These are phyloP conservation scores for Formicarius rufipectus DNA, from an alignment of 2,113 vertebrate genomes.

Conservation along the genomic window DNA sequence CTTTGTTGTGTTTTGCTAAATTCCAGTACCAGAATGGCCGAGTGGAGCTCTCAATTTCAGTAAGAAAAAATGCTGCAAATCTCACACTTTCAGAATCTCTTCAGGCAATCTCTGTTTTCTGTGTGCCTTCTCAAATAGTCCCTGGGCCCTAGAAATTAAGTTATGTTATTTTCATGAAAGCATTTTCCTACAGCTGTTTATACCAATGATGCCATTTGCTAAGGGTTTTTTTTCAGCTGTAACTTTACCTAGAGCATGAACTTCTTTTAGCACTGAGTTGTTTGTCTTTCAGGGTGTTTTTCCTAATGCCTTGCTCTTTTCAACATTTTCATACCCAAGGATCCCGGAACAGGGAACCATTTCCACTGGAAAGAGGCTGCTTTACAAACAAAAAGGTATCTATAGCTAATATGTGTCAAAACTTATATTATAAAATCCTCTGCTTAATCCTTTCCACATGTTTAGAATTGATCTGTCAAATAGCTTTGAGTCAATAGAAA, in stretches of 20 bases:
- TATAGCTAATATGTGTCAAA: background rate
- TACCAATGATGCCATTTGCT: background rate
- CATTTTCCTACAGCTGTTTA: background rate
- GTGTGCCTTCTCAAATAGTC: background rate
- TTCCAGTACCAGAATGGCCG: background rate
- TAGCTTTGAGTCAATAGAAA: background rate
- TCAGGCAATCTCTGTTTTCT: background rate
- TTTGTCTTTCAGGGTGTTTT: background rate
- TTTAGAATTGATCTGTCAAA: background rate
- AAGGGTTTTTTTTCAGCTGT: background rate
- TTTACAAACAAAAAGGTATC: background rate
- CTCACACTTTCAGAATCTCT: background rate
- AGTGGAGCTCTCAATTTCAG: background rate
- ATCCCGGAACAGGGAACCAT: background rate
- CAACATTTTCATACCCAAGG: background rate
- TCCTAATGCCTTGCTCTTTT: background rate
- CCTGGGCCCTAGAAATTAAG: background rate
- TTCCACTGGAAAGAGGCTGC: background rate
- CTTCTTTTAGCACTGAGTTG: background rate
- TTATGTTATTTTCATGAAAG: background rate
- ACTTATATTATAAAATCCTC: background rate
- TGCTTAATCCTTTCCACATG: background rate
- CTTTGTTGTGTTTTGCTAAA: background rate
- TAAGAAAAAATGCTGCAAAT: background rate
- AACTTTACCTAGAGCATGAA: background rate